A percentile compares a stretch with the other conserved stretches of the same genome.
Evolutionary conservation across 1,140 invertebrate species (phyloP).

Genomic region (Oedothorax gibbosus): DNA sequence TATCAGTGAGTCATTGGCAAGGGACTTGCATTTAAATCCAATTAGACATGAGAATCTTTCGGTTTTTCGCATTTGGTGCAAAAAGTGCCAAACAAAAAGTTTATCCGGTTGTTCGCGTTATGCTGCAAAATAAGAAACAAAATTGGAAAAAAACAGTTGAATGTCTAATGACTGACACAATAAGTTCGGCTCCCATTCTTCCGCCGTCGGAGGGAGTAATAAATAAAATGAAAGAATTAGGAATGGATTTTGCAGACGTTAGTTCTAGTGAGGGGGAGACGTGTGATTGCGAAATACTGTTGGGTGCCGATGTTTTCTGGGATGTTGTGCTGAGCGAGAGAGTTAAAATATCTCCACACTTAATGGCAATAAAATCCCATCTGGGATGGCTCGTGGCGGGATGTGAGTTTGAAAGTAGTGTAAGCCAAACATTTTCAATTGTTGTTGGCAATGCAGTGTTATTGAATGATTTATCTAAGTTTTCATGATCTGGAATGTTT

Average conservation of each 20-base stretch:
- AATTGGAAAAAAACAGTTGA: neutral
- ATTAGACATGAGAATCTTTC: neutral
- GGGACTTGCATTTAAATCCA: neutral
- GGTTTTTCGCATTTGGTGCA: neutral
- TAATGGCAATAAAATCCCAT: neutral
- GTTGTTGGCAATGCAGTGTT: neutral
- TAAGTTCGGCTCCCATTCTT: constrained; percentile 2
- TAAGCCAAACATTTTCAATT: neutral
- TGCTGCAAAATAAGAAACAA: neutral
- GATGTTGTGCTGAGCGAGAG: neutral
- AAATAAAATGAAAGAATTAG: constrained; percentile 1
- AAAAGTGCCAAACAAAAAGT: neutral
- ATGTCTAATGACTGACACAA: neutral
- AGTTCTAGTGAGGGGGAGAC: neutral
- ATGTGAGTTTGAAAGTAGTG: neutral
- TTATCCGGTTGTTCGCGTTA: neutral
- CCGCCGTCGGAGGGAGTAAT: neutral
- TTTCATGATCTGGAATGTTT: neutral
- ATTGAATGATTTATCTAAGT: constrained; percentile 6
- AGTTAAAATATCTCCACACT: constrained; percentile 1
- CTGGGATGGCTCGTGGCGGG: constrained; percentile 1
- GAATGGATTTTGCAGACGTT: neutral
- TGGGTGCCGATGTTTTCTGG: constrained; percentile 2
- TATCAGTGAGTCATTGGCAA: neutral
- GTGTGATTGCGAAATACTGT: neutral